A percentile compares a stretch with the other conserved stretches of the same genome.
Conservation (phyloP, 1,140 invertebrate genomes). For the Sipha flava region DNA sequence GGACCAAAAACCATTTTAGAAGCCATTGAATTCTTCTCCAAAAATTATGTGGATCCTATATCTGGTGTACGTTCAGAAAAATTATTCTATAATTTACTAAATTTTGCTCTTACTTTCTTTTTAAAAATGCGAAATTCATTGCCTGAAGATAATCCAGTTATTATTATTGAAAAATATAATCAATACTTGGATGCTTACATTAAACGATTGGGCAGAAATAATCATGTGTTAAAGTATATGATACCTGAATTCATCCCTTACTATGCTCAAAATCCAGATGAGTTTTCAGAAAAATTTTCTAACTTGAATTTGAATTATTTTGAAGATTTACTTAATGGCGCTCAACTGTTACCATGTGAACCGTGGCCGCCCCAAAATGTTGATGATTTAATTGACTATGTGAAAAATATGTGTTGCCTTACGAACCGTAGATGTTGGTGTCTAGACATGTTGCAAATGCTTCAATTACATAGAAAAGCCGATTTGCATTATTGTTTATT, state of each 20-base stretch:
- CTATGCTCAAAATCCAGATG: neutral
- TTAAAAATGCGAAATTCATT: neutral
- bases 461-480: neutral
- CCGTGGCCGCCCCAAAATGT: neutral
- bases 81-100: neutral
- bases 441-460: slow-evolving; percentile 10
- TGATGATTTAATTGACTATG: neutral
- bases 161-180: neutral
- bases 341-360: neutral
- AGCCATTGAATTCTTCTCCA: neutral
- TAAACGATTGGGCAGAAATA: neutral
- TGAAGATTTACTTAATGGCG: neutral
- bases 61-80: neutral
- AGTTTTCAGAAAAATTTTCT: neutral
- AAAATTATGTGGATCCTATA: neutral
- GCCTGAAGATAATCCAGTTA: neutral
- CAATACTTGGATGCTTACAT: neutral
- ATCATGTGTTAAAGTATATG: neutral
- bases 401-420: neutral
- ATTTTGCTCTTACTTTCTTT: neutral
- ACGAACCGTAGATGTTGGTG: slow-evolving; percentile 16
- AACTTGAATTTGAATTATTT: slow-evolving; percentile 1
- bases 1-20: neutral
- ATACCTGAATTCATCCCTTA: neutral
- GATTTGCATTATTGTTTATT: neutral